Evolutionary conservation across 1,140 invertebrate species (phyloP).

Genomic region (Bombus superbus): DNA sequence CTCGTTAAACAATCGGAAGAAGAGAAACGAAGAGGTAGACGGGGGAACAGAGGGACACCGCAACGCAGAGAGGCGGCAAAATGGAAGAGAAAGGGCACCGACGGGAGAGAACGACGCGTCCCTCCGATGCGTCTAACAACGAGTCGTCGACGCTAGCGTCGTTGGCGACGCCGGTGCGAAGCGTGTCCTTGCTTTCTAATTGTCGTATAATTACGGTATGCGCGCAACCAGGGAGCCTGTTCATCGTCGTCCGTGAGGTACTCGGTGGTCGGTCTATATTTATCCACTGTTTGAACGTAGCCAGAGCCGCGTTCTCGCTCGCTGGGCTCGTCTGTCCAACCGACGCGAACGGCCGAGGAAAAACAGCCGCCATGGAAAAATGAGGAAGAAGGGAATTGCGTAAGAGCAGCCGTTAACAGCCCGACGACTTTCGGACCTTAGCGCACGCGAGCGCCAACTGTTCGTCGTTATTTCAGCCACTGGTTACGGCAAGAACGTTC

Average conservation of each 20-base stretch:
- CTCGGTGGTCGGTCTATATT: conserved; percentile 60
- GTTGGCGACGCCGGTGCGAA: conserved; percentile 22
- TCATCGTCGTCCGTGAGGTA: conserved; percentile 43
- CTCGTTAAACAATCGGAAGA: conserved; percentile 10
- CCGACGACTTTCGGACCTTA: background rate
- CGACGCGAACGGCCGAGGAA: background rate
- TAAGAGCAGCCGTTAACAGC: background rate
- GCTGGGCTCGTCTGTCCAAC: background rate
- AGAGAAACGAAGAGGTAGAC: background rate
- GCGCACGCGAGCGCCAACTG: background rate
- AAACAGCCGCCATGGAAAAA: conserved; percentile 19
- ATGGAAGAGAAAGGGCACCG: background rate
- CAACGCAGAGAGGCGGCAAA: too few species aligned
- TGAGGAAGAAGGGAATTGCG: conserved; percentile 25
- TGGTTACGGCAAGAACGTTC: background rate
- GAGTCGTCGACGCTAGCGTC: background rate
- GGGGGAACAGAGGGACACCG: background rate
- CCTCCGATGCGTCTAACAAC: background rate
- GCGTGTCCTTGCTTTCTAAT: conserved; percentile 71
- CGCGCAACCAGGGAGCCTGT: conserved; percentile 31
- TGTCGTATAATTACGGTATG: conserved; percentile 65
- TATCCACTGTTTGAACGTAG: conserved; percentile 54
- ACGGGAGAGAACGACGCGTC: background rate
- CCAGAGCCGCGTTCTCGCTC: conserved; percentile 1
- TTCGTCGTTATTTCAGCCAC: background rate